Base-by-base conservation (phyloP, 2,888 invertebrate genomes). In the Ctena decussata region DNA sequence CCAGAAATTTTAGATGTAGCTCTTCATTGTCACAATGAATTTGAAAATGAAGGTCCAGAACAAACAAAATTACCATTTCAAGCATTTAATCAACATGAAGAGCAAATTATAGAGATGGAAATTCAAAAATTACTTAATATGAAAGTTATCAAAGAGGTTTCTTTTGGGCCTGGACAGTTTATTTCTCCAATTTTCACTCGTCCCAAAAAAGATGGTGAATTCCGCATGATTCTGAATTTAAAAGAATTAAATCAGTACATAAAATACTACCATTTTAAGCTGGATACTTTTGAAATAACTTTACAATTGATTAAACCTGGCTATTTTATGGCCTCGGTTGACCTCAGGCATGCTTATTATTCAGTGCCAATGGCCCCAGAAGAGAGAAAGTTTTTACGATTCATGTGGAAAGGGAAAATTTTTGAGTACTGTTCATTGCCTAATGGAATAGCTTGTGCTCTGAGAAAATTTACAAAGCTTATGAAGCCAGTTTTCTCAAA, bases 401-500 rank as follows among this genome's bases (percentile, higher is more conserved):
- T 71, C 71, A 71, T 71, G 71, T 71, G 71, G 71, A 37, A 41
- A n/a, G 71, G 71, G 11, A 71, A 71, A 71, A 71, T 71, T 12
- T 71, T 41, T 71, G 39, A 39, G 27, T 35, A 71, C 32, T 24
- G 60, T 21, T 53, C 53, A n/a, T 57, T 87, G 27, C 87, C 84
- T 12, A 82, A 84, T 80, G 87, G 89, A 0, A 39, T 89, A 21
- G 30, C 84, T 24, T 76, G 49, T 39, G 85, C 84, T 15, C 89
- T 85, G n/a, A 44, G 78, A 49, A 72, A 41, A 87, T 70, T 70
- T 24, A 70, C 70, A 37, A 35, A 70, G 30, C 24, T 70, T n/a
- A 6, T 70, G 11, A 37, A 70, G 37, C 70, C 70, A 8, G 41
- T 35, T 18, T 70, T 39, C 37, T 37, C 87, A 8, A 39, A n/a